Base-by-base conservation (phyloP, 2,797 vertebrate species). In the Enteromius fasciolatus region DNA sequence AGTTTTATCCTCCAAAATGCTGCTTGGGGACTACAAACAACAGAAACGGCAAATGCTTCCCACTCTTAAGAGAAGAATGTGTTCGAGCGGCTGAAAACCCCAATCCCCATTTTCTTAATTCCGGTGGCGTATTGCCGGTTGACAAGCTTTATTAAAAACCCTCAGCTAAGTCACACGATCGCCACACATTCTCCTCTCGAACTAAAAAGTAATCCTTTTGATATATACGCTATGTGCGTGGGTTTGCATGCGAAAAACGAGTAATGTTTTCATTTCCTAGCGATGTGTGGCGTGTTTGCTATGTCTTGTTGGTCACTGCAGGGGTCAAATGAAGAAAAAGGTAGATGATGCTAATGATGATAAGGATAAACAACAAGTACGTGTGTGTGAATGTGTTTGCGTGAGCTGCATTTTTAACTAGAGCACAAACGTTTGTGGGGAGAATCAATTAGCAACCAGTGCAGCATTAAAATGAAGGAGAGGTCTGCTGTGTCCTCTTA, bases 91-190 rank as follows among this genome's bases (percentile, higher is more conserved):
- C 82, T 33, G 44, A 83, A 70, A 72, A 77, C 69, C 52, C 74
- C 2, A 83, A 79, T 74, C 79, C 76, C 68, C 50, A 79, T 83
- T 79, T 74, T 64, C 59, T 72, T 61, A 78, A 78, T 78, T 83
- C 57, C 68, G 39, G 25, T 52, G 54, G 41, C 4, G 18, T 25
- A 73, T 52, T 66, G 48, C 69, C 0, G 59, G 46, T 8, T 64
- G 77, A 66, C 33, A 74, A 68, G 63, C 64, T 80, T 80, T 84
- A 67, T 84, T 74, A 74, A 75, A 80, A 80, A 48, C 25, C 70
- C 39, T 44, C 46, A 46, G 46, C 61, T 44, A 46, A 48, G 39
- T 68, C 69, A 64, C 69, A 74, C 28, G 20, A 80, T 75, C 36
- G 20, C 48, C 70, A 50, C 54, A 28, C 10, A 20, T 41, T 75